Evolutionary conservation across 2,797 vertebrate genomes (phyloP), one percentile per base, ranked within the genome.

Genomic region (Melanotaenia boesemani): DNA sequence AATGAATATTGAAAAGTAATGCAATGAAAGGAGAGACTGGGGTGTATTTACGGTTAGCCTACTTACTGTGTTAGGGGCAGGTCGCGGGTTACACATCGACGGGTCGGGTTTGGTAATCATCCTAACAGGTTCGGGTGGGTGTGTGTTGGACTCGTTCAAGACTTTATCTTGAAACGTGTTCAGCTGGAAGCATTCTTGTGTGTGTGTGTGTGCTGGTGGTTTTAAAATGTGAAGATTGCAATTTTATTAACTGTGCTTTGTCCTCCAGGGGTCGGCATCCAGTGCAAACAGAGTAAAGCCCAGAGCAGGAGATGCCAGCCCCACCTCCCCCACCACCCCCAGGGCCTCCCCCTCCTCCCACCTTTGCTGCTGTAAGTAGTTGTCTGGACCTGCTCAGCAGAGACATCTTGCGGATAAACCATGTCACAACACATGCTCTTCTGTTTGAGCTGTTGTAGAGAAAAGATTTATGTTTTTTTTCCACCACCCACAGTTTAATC

Each of bases 311-410:
- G 87, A 99, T 99, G 98, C 98, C 98, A 0, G 96, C 91, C 41
- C 97, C 97, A 5, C 97, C 95, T 59, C 97, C 97, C 26, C 97
- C 97, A 0, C 97, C 97, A 0, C 97, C 97, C 0, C 96, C 97
- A 0, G 96, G 92, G 15, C 92, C 95, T 28, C 93, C 94, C 16
- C 93, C 97, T 0, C 97, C 97, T 5, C 97, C 97, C 46, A 97
- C 96, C 0, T 81, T 98, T 24, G 12, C 94, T 52, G 0, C 82
- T 91, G 98, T 99, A 93, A 95, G 95, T 90, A 34, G 11, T 1
- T 67, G 12, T 60, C 28, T 52, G 18, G 34, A 9, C 0, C n/a
- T 46, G 22, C 70, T 76, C 71, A 63, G 30, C 59, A 77, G 87
- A 72, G 87, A 78, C 86, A 59, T 77, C 87, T 52, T 28, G 81